Evolutionary conservation across 2,797 vertebrate genomes (phyloP), one percentile per base, ranked within the genome.

Genomic region (Eleutherodactylus coqui): DNA sequence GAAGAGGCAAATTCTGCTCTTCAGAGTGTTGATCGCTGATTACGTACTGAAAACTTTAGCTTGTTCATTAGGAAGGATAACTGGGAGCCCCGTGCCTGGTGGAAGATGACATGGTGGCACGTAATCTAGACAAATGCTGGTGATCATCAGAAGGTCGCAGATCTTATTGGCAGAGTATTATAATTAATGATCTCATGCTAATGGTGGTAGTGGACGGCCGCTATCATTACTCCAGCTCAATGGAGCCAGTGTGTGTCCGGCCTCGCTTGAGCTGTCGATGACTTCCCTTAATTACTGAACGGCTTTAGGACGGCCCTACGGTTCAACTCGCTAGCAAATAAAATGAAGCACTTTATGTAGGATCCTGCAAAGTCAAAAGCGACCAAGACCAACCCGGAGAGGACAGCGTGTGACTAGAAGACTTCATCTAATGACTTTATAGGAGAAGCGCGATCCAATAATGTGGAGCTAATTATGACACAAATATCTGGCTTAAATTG

Each of bases 111-210:
- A 58, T 83, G 41, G 6, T 55, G 29, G 36, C 76, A 72, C 34
- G 51, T 69, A 70, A 79, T 70, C 58, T 72, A 85, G 64, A 79
- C 36, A 72, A 72, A 70, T 79, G 49, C 62, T 49, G 14, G 36
- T 88, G 91, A 93, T 93, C 86, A 84, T 86, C 91, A 94, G 80
- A 72, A 83, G n/a, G 94, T 93, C 93, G 93, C 90, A 90, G 89
- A 92, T 93, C 91, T 93, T 93, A 93, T 94, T 94, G 96, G 96
- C 95, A 93, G 93, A 92, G 95, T 93, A 92, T 96, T 94, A 95
- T 98, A 97, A 98, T 97, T 97, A 98, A 97, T 96, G 96, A 96
- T 96, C 95, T 95, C 94, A 95, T 93, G 95, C 95, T 96, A 95
- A 95, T 94, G 93, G 94, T 93, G 92, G 94, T 91, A 95, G 94